Percentiles rank a stretch among this genome's conserved stretches.
phyloP scores from a whole-genome alignment of 2,797 vertebrate species.

The Thaleichthys pacificus region DNA sequence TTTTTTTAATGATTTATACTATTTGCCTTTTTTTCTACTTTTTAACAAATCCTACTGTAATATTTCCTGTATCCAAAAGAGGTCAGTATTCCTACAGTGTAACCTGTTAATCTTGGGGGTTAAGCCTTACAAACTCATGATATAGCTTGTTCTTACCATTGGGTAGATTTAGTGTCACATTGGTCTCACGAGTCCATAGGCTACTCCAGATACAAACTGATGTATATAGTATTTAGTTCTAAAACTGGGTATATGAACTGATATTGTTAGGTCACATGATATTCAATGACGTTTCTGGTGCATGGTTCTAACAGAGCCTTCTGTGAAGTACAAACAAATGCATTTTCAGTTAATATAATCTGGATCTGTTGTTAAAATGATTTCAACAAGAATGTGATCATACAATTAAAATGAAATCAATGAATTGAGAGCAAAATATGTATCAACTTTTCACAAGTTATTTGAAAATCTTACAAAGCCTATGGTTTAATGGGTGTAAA shows the following conservation, averaged over 20 bases:
- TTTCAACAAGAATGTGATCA: slow-evolving; percentile 14
- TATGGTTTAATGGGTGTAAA: slow-evolving; percentile 1
- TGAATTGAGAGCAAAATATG: slow-evolving; percentile 27
- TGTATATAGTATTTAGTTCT: slow-evolving; percentile 79
- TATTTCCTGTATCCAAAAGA: too few relatives aligned
- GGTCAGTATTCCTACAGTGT: not conserved
- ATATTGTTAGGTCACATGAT: not conserved
- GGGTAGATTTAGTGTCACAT: slow-evolving; percentile 27
- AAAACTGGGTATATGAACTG: slow-evolving; percentile 23
- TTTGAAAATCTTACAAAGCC: slow-evolving; percentile 30
- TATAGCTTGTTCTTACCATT: slow-evolving; percentile 55
- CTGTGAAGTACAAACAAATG: not conserved
- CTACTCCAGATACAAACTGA: slow-evolving; percentile 64
- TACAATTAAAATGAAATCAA: slow-evolving; percentile 15
- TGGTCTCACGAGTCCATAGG: slow-evolving; percentile 30
- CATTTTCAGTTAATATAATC: too few relatives aligned
- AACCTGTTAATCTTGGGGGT: not conserved
- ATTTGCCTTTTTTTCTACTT: too few relatives aligned
- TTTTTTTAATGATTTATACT: slow-evolving; percentile 11
- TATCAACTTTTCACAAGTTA: slow-evolving; percentile 34
- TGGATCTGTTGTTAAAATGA: too few relatives aligned
- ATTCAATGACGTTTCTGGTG: slow-evolving; percentile 22
- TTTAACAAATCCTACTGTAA: too few relatives aligned
- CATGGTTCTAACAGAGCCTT: slow-evolving; percentile 2
- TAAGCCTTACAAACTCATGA: slow-evolving; percentile 23